Conservation (phyloP, 2,113 vertebrate genomes). For the Aphyosemion australe region DNA sequence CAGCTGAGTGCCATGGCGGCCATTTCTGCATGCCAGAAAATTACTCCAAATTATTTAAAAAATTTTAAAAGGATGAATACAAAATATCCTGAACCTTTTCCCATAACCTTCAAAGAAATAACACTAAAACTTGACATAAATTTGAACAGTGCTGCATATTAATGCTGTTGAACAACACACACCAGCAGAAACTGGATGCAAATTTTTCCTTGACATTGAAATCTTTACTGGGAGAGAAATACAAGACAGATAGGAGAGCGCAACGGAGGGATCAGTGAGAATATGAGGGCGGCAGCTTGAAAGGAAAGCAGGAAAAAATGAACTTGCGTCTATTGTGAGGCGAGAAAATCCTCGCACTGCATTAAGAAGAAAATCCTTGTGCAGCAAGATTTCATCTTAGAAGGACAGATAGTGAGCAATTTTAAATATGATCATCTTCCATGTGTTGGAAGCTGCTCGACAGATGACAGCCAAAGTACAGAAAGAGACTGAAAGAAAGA, state of each 20-base stretch:
- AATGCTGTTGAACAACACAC: constrained; percentile 7
- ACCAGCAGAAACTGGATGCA: not conserved
- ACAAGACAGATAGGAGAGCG: constrained; percentile 7
- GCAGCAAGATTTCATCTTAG: constrained; percentile 46
- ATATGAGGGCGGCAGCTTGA: not conserved
- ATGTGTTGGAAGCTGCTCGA: constrained; percentile 26
- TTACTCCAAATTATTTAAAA: constrained; percentile 26
- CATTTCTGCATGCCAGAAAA: constrained; percentile 28
- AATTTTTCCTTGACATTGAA: not conserved
- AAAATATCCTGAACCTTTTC: too few relatives aligned
- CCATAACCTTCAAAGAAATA: too few relatives aligned
- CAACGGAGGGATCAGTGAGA: constrained; percentile 2
- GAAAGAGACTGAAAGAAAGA: constrained; percentile 39
- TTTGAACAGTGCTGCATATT: constrained; percentile 2
- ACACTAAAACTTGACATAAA: not conserved
- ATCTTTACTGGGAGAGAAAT: not conserved
- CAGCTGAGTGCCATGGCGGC: constrained; percentile 19
- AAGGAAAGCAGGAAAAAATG: constrained; percentile 4
- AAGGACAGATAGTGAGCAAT: constrained; percentile 37
- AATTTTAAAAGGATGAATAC: not conserved
- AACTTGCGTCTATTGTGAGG: constrained; percentile 7
- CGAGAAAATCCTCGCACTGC: constrained; percentile 18
- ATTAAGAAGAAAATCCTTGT: constrained; percentile 36
- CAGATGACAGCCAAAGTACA: constrained; percentile 38
- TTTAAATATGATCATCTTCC: constrained; percentile 31